Evolutionary conservation across 92 coral and sea anemone genomes (phyloP), one percentile per base, ranked within the genome.

Genomic region (Siderastrea radians): DNA sequence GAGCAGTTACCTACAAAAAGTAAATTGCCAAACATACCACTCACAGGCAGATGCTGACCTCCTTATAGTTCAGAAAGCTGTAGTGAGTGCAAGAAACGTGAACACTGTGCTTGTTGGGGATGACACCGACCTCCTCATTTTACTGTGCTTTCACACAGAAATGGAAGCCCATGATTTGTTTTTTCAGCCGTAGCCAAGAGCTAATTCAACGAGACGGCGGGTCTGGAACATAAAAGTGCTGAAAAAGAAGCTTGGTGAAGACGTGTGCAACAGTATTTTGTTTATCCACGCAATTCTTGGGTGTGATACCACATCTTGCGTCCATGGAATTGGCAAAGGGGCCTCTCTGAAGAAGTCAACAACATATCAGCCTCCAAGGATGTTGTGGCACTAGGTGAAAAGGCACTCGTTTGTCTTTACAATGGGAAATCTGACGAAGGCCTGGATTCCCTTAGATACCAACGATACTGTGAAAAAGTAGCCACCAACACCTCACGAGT

Each of bases 41-140:
- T 81, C 89, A 9, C 10, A 19, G 13, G 93, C 70, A 45, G 95
- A 93, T 83, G 91, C 92, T 44, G 92, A 90, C 26, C 61, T 86
- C 52, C 89, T 86, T 0, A 90, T 93, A 26, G 92, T 83, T 10
- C 57, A 81, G 74, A 93, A 86, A 57, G 86, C 93, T 49, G 87
- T 89, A 72, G 53, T 77, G 50, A 68, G 82, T 49, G 93, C 91
- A 54, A 69, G 77, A 68, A 75, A 61, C 5, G 26, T 13, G 6
- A 13, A 77, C 15, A 88, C 90, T 14, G 86, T 86, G 1, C 86
- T 85, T 3, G 89, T 93, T 15, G 89, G 90, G 12, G 91, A 89
- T 55, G 92, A 87, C 68, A 93, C 94, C 8, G 94, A 87, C 72
- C 87, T 94, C 3, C 74, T 88, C 4, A 87, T 87, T 1, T 86